Evolutionary conservation across 2,888 invertebrate genomes (phyloP), one percentile per base, ranked within the genome.

Genomic region (Drosophila maculinotata): DNA sequence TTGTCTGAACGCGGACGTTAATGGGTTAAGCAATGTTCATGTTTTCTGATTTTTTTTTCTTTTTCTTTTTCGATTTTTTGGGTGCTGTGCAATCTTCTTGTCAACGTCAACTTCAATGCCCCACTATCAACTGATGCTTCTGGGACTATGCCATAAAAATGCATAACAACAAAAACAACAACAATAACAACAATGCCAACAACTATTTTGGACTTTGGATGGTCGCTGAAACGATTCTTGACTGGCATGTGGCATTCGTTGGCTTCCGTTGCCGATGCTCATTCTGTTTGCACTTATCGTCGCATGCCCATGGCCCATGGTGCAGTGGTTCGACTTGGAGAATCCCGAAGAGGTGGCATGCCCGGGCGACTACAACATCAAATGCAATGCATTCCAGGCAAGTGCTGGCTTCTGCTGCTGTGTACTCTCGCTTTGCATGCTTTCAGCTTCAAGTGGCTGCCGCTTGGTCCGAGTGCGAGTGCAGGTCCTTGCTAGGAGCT

Each of bases 251-350:
- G 87, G 87, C 75, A 81, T 74, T 77, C 78, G 69, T 75, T 83
- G 78, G 71, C 71, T 80, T 87, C 80, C 87, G 81, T 69, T 73
- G 77, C 59, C 70, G 77, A 68, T 69, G 87, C 87, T 79, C 87
- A 86, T 86, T 86, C 80, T 80, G 80, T 79, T 83, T 80, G 80
- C 80, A 82, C 87, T 86, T 83, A 81, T 81, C 87, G 84, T 28
- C 53, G 59, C 67, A 76, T 76, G 81, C 51, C 78, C 76, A 65
- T 63, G 75, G 68, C 14, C 63, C 38, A 12, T 49, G 56, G 57
- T 68, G 33, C 64, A 96, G 94, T 98, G 97, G 97, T 97, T 94
- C 89, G 96, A 97, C 90, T 93, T 94, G 88, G 97, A 98, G 89
- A 93, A 93, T 9, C 97, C 97, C 0, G 98, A 98, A 91, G 93